A percentile compares a stretch with the other conserved stretches of the same genome.
Conservation (phyloP, 2,888 invertebrate species). For the Loripinus fragilis region DNA sequence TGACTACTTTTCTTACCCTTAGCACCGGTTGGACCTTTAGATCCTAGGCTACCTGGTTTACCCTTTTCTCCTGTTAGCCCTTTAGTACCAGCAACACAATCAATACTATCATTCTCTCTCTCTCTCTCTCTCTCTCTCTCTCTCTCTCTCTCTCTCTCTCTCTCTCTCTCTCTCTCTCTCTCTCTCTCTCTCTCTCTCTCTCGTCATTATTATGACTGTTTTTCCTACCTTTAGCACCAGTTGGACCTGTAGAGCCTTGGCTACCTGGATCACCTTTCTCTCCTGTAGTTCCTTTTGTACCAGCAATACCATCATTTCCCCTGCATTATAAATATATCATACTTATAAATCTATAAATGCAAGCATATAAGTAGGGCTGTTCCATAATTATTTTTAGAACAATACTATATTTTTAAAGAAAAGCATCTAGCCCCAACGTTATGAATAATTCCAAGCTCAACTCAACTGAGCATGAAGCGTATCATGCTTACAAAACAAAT, state of each 20-base stretch:
- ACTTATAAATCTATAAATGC: no score
- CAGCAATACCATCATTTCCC: not conserved
- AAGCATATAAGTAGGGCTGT: no score
- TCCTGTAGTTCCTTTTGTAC: not conserved
- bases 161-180: slow-evolving; percentile 8
- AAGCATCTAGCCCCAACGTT: no score
- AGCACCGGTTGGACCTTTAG: slow-evolving; percentile 30
- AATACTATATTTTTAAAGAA: no score
- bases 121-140: slow-evolving; percentile 8
- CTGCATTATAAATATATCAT: no score
- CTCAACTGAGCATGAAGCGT: no score
- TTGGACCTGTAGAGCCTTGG: slow-evolving; percentile 18
- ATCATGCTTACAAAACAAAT: no score
- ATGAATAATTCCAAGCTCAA: no score
- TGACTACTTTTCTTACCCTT: slow-evolving; percentile 43
- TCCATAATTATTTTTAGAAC: no score
- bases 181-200: slow-evolving; percentile 8
- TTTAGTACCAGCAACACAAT: not conserved
- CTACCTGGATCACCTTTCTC: not conserved
- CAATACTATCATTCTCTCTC: not conserved
- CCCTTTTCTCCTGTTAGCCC: not conserved
- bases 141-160: slow-evolving; percentile 8
- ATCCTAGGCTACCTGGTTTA: not conserved
- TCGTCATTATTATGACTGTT: not conserved
- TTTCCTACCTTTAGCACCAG: slow-evolving; percentile 36